Conservation (phyloP, 2,888 invertebrate species). For the Platerodrilus igneus region DNA sequence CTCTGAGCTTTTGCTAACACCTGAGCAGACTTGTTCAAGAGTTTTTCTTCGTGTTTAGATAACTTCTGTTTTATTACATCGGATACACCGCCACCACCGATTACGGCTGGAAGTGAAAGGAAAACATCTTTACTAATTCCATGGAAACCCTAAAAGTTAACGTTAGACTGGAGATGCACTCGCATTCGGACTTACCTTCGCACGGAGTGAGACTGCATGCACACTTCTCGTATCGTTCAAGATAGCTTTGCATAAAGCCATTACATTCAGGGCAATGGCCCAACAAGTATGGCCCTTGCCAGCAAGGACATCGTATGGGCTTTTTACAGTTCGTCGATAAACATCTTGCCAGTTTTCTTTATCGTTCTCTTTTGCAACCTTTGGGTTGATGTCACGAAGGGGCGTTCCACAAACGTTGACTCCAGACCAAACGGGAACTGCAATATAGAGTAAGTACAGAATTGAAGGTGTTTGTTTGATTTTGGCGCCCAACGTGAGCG, state of each 20-base stretch:
- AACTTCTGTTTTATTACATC: constrained; percentile 67
- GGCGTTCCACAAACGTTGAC: constrained; percentile 88
- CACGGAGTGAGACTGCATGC: constrained; percentile 73
- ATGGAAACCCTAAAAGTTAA: constrained; percentile 62
- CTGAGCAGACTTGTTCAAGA: constrained; percentile 61
- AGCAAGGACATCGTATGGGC: constrained; percentile 83
- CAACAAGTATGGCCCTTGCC: constrained; percentile 82
- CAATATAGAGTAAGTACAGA: constrained; percentile 22
- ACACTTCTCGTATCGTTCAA: constrained; percentile 63
- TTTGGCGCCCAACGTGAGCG: too few species aligned
- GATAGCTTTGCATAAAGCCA: constrained; percentile 55
- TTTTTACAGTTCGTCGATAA: constrained; percentile 77
- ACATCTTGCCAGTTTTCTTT: constrained; percentile 73
- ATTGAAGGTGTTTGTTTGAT: too few species aligned
- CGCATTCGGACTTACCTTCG: constrained; percentile 66
- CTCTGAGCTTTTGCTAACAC: constrained; percentile 62
- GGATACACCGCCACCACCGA: constrained; percentile 63
- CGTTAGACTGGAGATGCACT: background rate
- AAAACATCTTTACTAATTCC: constrained; percentile 74
- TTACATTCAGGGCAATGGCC: constrained; percentile 80
- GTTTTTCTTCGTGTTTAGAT: constrained; percentile 54
- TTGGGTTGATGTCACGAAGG: constrained; percentile 70
- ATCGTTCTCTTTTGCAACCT: constrained; percentile 68
- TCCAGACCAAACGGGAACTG: constrained; percentile 90
- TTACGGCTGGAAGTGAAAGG: constrained; percentile 71